Percentiles rank a stretch among this genome's conserved stretches.
phyloP scores from a whole-genome alignment of 2,888 invertebrate species.

The Steinernema scapterisci region DNA sequence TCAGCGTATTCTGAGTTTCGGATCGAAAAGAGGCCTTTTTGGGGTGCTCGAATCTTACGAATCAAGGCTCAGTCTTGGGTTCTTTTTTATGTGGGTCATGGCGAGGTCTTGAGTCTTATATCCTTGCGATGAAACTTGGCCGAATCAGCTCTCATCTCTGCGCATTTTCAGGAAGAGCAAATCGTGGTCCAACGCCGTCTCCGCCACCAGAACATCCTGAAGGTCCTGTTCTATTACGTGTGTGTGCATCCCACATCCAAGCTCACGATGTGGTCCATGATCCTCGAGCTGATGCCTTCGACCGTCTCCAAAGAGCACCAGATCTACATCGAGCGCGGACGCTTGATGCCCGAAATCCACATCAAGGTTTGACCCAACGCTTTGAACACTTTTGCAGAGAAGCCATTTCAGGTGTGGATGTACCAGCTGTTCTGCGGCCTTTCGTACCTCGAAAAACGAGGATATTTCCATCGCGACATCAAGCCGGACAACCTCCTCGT shows the following conservation, averaged over 20 bases:
- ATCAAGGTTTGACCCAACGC: constrained; percentile 1
- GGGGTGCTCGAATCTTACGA: too few relatives aligned
- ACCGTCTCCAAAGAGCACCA: constrained; percentile 39
- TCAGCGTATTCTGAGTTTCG: neutral
- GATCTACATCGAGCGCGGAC: constrained; percentile 35
- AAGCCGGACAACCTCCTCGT: constrained; percentile 40
- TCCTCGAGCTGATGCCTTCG: constrained; percentile 42
- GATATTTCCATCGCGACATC: constrained; percentile 35
- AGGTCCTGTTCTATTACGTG: constrained; percentile 41
- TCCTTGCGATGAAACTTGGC: too few relatives aligned
- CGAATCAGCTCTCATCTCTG: too few relatives aligned
- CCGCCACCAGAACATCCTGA: constrained; percentile 39
- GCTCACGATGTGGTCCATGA: constrained; percentile 41
- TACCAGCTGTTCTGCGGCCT: constrained; percentile 38
- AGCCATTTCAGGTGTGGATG: constrained; percentile 31
- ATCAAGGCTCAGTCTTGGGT: too few relatives aligned
- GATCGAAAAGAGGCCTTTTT: too few relatives aligned
- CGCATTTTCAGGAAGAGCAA: constrained; percentile 36
- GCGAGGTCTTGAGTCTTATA: too few relatives aligned
- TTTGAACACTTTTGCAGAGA: too few relatives aligned
- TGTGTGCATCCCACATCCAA: constrained; percentile 40
- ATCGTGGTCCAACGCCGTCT: constrained; percentile 40
- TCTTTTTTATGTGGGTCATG: too few relatives aligned
- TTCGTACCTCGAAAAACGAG: constrained; percentile 34
- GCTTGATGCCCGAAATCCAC: constrained; percentile 35